Conservation (phyloP, 2,888 invertebrate species). For the Callimorpha dominula region DNA sequence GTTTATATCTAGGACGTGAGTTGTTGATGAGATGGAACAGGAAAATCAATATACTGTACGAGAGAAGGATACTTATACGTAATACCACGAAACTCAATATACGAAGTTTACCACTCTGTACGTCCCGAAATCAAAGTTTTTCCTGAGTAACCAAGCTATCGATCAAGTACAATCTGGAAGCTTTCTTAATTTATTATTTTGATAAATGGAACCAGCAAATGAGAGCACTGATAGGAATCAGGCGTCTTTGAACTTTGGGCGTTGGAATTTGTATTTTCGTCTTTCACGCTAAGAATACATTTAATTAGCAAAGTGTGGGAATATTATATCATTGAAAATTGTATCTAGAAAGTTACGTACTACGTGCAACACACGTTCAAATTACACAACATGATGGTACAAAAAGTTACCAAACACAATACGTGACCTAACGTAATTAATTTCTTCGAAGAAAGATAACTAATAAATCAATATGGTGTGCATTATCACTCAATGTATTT, state of each 20-base stretch:
- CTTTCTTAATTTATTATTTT: slow-evolving; percentile 48
- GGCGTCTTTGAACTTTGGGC: slow-evolving; percentile 37
- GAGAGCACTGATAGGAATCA: slow-evolving; percentile 35
- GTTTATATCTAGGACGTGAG: slow-evolving; percentile 46
- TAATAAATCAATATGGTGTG: slow-evolving; percentile 55
- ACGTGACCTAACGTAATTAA: slow-evolving; percentile 49
- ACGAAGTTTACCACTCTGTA: slow-evolving; percentile 21
- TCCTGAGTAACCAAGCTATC: slow-evolving; percentile 28
- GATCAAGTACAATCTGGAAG: slow-evolving; percentile 30
- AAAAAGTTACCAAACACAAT: slow-evolving; percentile 31
- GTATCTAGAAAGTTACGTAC: slow-evolving; percentile 21
- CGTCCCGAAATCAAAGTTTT: slow-evolving; percentile 34
- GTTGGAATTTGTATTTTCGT: slow-evolving; percentile 23
- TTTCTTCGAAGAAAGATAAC: slow-evolving; percentile 64
- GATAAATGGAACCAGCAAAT: slow-evolving; percentile 38
- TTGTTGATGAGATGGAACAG: slow-evolving; percentile 23
- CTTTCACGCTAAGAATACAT: slow-evolving; percentile 13
- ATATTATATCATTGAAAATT: slow-evolving; percentile 19
- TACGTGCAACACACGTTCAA: slow-evolving; percentile 17
- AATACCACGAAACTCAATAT: slow-evolving; percentile 16
- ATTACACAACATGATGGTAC: slow-evolving; percentile 20
- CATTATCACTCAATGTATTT: slow-evolving; percentile 58
- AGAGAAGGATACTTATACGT: slow-evolving; percentile 16
- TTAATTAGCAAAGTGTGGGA: slow-evolving; percentile 20
- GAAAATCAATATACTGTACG: slow-evolving; percentile 30